phyloP scores from a whole-genome alignment of 2,797 vertebrate species.

The Echiichthys vipera region DNA sequence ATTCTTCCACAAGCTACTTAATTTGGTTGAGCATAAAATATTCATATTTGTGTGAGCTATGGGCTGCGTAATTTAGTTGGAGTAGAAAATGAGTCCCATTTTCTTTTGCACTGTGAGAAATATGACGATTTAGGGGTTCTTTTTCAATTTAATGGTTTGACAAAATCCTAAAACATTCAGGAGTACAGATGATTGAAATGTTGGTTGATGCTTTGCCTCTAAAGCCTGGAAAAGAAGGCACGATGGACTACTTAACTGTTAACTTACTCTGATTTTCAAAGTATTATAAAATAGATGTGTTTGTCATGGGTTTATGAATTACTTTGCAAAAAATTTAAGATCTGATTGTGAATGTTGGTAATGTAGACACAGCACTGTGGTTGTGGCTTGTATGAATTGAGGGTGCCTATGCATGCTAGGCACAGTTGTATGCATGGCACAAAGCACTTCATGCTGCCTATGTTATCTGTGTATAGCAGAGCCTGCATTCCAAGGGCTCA shows the following conservation, averaged over 20 bases:
- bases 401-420: background rate
- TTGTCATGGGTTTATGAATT: background rate
- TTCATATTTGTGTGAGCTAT: background rate
- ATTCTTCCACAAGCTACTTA: too few relatives aligned
- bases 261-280: background rate
- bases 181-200: background rate
- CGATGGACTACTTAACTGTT: background rate
- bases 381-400: background rate
- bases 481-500: conserved; percentile 8
- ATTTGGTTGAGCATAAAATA: background rate
- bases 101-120: background rate
- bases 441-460: conserved; percentile 1
- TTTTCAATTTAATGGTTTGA: background rate
- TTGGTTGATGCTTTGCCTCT: background rate
- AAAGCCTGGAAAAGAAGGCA: background rate
- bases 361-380: background rate
- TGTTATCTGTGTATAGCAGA: conserved; percentile 50
- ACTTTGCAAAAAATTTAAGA: background rate
- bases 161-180: background rate
- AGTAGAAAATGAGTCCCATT: background rate
- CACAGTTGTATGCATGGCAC: conserved; percentile 12
- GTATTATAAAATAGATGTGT: background rate
- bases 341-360: background rate
- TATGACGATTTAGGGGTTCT: background rate
- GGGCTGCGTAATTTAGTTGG: too few relatives aligned